Evolutionary conservation across 1,140 invertebrate genomes (phyloP), one percentile per base, ranked within the genome.

Genomic region (Eriocheir sinensis): DNA sequence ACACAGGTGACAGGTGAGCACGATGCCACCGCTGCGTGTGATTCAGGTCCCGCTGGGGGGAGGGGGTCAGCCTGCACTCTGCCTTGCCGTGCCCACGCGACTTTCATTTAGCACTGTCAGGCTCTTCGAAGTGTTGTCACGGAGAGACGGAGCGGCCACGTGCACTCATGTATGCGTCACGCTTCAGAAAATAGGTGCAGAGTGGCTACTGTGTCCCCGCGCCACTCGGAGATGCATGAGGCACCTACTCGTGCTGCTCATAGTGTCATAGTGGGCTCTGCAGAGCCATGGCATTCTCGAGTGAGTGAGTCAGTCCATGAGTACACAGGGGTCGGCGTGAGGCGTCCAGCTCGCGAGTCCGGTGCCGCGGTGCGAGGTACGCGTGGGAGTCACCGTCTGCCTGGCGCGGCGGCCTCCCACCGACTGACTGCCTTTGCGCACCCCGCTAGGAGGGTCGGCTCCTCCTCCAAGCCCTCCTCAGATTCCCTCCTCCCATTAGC

Each of bases 401-500:
- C 60, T 72, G n/a, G 60, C 60, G 60, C 60, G 60, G 60, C 60
- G 60, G 60, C 60, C 27, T 72, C 60, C 60, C 60, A 72, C 60
- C 60, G 60, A 72, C 60, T 72, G 60, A 72, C 60, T 72, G 60
- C 60, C 60, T 72, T n/a, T 72, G 60, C 60, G 60, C 60, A 72
- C 60, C 60, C 60, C 60, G n/a, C 60, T n/a, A 72, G 60, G 60
- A 72, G 60, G 60, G 60, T 72, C 60, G 60, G n/a, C 60, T 27
- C 60, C 60, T 72, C 60, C 60, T 72, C 12, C 60, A n/a, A 72
- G 3, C 60, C 12, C 60, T 72, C n/a, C 60, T 72, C 9, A n/a
- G 60, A 72, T 72, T 72, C 60, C 60, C 60, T 72, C 60, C 60
- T 72, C 60, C 60, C 60, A 72, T 72, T 72, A 72, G 60, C 60